These are phyloP conservation scores for Hydropsyche betteni DNA, from an alignment of 2,888 invertebrate genomes.

Conservation along the genomic window DNA sequence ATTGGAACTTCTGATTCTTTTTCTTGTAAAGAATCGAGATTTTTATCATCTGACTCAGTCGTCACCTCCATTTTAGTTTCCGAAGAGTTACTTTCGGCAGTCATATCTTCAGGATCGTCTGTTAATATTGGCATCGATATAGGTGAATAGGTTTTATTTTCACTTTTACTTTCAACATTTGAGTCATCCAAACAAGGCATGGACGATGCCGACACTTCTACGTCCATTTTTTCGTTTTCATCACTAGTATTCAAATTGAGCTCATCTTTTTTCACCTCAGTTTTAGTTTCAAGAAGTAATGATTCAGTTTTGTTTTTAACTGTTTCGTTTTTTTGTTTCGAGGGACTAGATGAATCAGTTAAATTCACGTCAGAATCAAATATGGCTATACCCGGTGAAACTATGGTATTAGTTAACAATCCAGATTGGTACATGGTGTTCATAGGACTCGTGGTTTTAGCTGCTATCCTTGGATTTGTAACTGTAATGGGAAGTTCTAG, in stretches of 20 bases:
- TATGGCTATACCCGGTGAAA: constrained; percentile 33
- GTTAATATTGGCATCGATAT: constrained; percentile 71
- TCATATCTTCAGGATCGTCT: constrained; percentile 59
- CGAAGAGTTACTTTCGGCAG: not conserved
- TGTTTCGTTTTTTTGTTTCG: not conserved
- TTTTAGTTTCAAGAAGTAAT: not conserved
- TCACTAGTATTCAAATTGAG: not conserved
- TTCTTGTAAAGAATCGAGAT: not conserved
- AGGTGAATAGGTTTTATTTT: constrained; percentile 57
- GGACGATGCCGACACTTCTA: constrained; percentile 47
- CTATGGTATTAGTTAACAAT: constrained; percentile 30
- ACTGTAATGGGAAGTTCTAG: constrained; percentile 80
- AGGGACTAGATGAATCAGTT: not conserved
- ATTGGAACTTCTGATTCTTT: not conserved
- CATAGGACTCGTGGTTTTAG: constrained; percentile 62
- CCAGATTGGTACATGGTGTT: constrained; percentile 51
- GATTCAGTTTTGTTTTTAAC: not conserved
- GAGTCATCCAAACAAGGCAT: constrained; percentile 56
- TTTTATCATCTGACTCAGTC: not conserved
- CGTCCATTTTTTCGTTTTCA: not conserved
- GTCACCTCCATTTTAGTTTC: not conserved
- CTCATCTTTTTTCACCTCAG: not conserved
- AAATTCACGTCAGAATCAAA: constrained; percentile 14
- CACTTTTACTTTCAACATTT: constrained; percentile 54
- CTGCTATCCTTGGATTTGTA: constrained; percentile 78